Evolutionary conservation across 2,113 vertebrate genomes (phyloP).

Genomic region (Panurus biarmicus): DNA sequence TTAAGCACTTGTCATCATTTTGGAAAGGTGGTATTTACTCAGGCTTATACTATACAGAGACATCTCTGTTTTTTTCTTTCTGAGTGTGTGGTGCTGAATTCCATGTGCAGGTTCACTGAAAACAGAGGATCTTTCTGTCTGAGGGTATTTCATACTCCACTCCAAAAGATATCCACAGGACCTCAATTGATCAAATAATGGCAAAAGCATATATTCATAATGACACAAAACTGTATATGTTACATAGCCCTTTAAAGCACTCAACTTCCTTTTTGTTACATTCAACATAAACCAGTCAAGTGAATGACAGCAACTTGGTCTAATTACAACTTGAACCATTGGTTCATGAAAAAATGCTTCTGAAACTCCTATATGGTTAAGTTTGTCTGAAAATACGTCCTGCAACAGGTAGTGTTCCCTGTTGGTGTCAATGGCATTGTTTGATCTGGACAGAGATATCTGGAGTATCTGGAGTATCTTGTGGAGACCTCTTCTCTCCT

Average conservation of each 20-base stretch:
- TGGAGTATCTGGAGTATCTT: not conserved
- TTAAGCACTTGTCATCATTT: constrained; percentile 45
- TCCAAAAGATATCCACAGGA: not conserved
- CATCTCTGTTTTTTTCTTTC: not conserved
- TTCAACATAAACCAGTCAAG: not conserved
- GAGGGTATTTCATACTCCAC: not conserved
- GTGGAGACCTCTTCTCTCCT: not conserved
- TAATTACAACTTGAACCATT: not conserved
- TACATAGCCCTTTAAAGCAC: not conserved
- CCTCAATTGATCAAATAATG: not conserved
- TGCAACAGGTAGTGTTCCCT: not conserved
- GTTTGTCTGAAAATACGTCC: not conserved
- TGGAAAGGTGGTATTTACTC: constrained; percentile 17
- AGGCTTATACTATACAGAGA: not conserved
- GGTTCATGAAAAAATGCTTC: not conserved
- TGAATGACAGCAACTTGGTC: not conserved
- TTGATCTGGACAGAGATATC: not conserved
- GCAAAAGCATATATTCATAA: not conserved
- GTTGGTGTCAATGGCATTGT: not conserved
- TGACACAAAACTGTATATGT: not conserved
- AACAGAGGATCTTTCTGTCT: not conserved
- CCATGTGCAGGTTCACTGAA: not conserved
- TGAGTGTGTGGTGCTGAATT: not conserved
- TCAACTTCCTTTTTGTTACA: not conserved
- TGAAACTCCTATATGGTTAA: not conserved